phyloP scores from a whole-genome alignment of 2,113 vertebrate genomes.

The Oreocharis arfaki region DNA sequence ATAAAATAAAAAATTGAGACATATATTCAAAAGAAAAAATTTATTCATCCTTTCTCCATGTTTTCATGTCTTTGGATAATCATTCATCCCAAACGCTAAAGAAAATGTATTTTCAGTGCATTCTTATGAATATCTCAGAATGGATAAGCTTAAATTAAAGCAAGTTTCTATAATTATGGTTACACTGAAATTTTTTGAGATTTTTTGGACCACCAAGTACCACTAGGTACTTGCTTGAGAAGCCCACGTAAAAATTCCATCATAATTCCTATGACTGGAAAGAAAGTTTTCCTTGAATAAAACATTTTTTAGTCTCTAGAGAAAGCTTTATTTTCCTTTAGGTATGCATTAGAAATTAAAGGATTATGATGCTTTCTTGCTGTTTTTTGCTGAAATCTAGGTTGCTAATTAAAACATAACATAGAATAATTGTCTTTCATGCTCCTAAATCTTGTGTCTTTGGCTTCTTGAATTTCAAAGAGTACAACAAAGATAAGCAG shows the following conservation, averaged over 20 bases:
- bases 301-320: not conserved
- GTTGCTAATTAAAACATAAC: not conserved
- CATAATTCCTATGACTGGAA: not conserved
- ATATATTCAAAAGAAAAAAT: not conserved
- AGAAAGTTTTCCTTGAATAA: not conserved
- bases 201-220: not conserved
- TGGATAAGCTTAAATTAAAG: not conserved
- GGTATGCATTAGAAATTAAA: not conserved
- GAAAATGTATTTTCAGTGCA: not conserved
- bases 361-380: not conserved
- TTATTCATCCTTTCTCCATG: not conserved
- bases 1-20: not conserved
- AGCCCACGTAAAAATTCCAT: not conserved
- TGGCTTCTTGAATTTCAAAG: not conserved
- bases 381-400: constrained; percentile 21
- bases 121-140: not conserved
- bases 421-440: not conserved
- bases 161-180: not conserved
- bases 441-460: not conserved
- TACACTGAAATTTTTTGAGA: not conserved
- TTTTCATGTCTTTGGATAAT: not conserved
- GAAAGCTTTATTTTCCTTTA: not conserved
- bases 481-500: not conserved
- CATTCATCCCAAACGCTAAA: not conserved
- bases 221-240: not conserved